Evolutionary conservation across 2,113 vertebrate species (phyloP).

Genomic region (Prochilodus magdalenae): DNA sequence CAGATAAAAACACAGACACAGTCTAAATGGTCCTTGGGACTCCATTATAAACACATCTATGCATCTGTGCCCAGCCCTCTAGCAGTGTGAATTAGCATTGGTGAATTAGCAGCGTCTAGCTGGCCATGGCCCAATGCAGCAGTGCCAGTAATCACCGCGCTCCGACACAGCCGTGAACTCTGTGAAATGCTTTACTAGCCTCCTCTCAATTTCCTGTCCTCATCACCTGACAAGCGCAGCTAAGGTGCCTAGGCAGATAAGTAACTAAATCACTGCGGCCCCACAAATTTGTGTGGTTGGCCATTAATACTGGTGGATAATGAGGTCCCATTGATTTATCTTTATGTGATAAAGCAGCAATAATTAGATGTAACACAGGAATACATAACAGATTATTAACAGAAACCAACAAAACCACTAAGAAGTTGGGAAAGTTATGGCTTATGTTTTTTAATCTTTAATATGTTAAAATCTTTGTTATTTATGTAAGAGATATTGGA

Average conservation of each 20-base stretch:
- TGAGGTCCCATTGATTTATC: neutral
- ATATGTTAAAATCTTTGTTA: no score
- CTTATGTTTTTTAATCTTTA: no score
- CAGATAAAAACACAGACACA: slow-evolving; percentile 20
- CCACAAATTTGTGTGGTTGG: neutral
- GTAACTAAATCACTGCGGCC: neutral
- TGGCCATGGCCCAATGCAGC: slow-evolving; percentile 18
- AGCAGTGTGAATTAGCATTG: neutral
- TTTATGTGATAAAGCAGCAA: neutral
- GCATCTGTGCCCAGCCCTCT: neutral
- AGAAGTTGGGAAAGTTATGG: no score
- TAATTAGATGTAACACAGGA: no score
- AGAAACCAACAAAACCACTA: no score
- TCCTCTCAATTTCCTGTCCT: slow-evolving; percentile 54
- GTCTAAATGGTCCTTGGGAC: slow-evolving; percentile 3
- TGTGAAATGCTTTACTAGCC: slow-evolving; percentile 27
- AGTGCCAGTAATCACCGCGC: slow-evolving; percentile 21
- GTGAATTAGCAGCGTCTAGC: slow-evolving; percentile 1
- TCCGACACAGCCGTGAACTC: slow-evolving; percentile 35
- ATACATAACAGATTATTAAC: no score
- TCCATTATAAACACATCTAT: slow-evolving; percentile 21
- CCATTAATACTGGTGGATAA: neutral
- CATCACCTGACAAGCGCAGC: slow-evolving; percentile 34
- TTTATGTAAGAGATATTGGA: no score
- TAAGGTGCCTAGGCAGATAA: slow-evolving; percentile 32